phyloP scores from a whole-genome alignment of 2,888 invertebrate species.

The Drosophila melanocephala region DNA sequence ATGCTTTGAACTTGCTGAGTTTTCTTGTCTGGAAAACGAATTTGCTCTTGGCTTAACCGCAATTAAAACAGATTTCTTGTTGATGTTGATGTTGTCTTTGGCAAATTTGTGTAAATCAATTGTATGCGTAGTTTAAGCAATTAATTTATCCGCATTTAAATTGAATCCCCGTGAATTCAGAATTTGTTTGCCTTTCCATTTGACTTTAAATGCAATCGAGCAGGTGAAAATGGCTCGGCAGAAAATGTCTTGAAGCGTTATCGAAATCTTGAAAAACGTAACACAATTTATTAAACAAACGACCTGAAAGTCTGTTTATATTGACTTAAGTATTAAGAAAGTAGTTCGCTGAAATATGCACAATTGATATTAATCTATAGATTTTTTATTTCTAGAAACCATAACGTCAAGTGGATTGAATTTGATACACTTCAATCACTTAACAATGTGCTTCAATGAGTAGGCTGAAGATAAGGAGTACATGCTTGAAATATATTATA shows the following conservation, averaged over 20 bases:
- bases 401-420: not conserved
- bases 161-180: constrained; percentile 45
- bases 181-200: constrained; percentile 5
- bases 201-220: not conserved
- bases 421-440: not conserved
- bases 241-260: not conserved
- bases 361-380: not conserved
- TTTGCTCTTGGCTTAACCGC: constrained; percentile 67
- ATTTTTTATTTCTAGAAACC: not conserved
- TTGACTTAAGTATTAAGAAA: not conserved
- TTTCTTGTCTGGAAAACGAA: constrained; percentile 46
- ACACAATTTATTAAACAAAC: not conserved
- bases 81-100: constrained; percentile 75
- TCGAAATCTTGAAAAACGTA: not conserved
- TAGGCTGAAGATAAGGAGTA: not conserved
- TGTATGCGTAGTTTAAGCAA: constrained; percentile 72
- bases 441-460: not conserved
- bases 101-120: constrained; percentile 78
- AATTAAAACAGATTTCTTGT: constrained; percentile 78
- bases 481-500: not conserved
- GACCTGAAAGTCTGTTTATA: not conserved
- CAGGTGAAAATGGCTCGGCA: not conserved
- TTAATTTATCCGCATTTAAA: constrained; percentile 71
- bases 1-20: constrained; percentile 72
- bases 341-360: not conserved